Conservation (phyloP, 1,140 invertebrate genomes). For the Venustaconcha ellipsiformis region DNA sequence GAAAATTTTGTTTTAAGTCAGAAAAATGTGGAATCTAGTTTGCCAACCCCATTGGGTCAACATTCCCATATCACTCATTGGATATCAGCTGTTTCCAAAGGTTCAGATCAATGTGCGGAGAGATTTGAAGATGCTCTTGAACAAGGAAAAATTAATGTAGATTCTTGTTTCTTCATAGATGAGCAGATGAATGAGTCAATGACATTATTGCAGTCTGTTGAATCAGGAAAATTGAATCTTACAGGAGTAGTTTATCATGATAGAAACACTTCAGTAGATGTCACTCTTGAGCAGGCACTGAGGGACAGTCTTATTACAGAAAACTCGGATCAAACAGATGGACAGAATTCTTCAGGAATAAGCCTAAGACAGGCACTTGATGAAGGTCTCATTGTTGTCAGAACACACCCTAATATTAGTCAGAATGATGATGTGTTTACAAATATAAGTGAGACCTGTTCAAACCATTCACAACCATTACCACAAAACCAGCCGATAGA, state of each 20-base stretch:
- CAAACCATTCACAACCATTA: constrained; percentile 26
- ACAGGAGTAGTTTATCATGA: constrained; percentile 27
- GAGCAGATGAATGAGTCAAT: constrained; percentile 31
- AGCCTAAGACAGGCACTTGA: constrained; percentile 78
- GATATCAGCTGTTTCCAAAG: too few relatives aligned
- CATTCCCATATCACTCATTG: too few relatives aligned
- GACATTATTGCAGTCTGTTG: constrained; percentile 75
- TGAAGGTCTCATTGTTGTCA: constrained; percentile 68
- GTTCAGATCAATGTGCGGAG: too few relatives aligned
- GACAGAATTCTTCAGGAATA: constrained; percentile 77
- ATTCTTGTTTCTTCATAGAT: constrained; percentile 61
- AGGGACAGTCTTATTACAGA: neutral
- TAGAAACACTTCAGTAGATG: constrained; percentile 8
- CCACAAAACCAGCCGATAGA: constrained; percentile 22
- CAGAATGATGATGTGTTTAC: constrained; percentile 11
- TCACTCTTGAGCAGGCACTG: constrained; percentile 22
- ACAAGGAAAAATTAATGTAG: constrained; percentile 75
- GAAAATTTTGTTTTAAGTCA: too few relatives aligned
- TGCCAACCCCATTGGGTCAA: too few relatives aligned
- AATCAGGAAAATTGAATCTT: constrained; percentile 68
- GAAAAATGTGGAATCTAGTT: too few relatives aligned
- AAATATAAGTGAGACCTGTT: constrained; percentile 23
- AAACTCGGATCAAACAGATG: neutral
- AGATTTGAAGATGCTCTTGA: constrained; percentile 35
- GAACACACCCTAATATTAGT: constrained; percentile 1